These are phyloP conservation scores for Anser brachyrhynchus DNA, from an alignment of 2,113 vertebrate genomes.

Conservation along the genomic window DNA sequence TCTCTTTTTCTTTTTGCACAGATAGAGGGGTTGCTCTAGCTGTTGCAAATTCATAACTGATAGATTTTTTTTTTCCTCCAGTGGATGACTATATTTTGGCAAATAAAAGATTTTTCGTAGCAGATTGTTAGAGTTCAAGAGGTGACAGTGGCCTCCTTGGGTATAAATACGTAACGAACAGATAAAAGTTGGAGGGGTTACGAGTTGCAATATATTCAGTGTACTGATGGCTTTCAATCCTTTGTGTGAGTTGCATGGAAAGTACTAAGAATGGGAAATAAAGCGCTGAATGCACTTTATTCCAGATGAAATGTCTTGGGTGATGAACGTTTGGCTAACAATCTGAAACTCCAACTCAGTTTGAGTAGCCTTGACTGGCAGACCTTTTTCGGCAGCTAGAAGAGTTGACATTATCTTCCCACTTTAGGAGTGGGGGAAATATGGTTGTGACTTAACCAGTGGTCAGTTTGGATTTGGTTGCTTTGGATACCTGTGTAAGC, in stretches of 20 bases:
- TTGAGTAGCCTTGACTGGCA: not conserved
- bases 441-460: not conserved
- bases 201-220: not conserved
- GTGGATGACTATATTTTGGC: not conserved
- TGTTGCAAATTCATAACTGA: not conserved
- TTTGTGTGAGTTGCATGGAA: not conserved
- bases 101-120: not conserved
- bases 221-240: not conserved
- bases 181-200: not conserved
- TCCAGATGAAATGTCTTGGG: not conserved
- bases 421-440: fast-evolving
- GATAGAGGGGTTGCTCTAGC: not conserved
- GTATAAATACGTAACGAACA: not conserved
- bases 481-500: not conserved
- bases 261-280: not conserved
- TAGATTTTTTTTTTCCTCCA: not conserved
- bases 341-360: not conserved
- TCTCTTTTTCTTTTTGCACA: not conserved
- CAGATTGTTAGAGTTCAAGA: not conserved
- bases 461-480: not conserved
- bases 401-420: not conserved
- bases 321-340: not conserved
- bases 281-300: not conserved
- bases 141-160: not conserved
- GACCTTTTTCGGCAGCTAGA: not conserved